phyloP scores from a whole-genome alignment of 2,113 vertebrate species.

The Lampris incognitus region DNA sequence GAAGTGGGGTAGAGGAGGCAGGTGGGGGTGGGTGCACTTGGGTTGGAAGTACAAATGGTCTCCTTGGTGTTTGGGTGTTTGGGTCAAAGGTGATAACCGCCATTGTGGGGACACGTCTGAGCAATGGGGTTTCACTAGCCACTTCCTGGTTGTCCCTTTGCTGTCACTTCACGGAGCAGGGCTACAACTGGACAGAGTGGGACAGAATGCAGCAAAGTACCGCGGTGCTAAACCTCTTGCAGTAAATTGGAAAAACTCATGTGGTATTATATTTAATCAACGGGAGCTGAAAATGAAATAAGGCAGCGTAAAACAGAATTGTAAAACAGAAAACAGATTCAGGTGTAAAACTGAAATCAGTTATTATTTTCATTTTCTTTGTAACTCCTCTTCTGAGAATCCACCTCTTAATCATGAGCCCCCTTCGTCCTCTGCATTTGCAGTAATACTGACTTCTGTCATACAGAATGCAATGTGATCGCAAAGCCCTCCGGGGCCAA shows the following conservation, averaged over 20 bases:
- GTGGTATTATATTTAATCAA: too few species aligned
- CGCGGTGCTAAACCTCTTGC: too few species aligned
- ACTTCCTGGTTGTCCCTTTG: not conserved
- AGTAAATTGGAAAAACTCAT: too few species aligned
- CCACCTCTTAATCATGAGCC: not conserved
- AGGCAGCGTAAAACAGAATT: too few species aligned
- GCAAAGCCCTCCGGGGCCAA: too few species aligned
- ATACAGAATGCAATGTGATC: too few species aligned
- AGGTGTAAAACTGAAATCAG: not conserved
- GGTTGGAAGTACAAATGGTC: slow-evolving; percentile 43
- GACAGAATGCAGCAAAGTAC: not conserved
- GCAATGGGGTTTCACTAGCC: slow-evolving; percentile 15
- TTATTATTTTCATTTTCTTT: not conserved
- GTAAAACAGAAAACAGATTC: not conserved
- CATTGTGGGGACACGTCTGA: slow-evolving; percentile 44
- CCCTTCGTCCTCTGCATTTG: too few species aligned
- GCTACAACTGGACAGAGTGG: not conserved
- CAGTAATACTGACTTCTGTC: too few species aligned
- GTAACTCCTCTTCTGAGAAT: slow-evolving; percentile 6
- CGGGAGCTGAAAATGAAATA: not conserved
- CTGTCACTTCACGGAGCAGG: not conserved
- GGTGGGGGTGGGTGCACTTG: slow-evolving; percentile 22
- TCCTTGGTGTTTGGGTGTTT: slow-evolving; percentile 68
- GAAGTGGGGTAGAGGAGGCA: slow-evolving; percentile 27
- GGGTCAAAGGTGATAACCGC: slow-evolving; percentile 66